Evolutionary conservation across 1,140 invertebrate genomes (phyloP), one percentile per base, ranked within the genome.

Genomic region (Rhopalosiphum maidis): DNA sequence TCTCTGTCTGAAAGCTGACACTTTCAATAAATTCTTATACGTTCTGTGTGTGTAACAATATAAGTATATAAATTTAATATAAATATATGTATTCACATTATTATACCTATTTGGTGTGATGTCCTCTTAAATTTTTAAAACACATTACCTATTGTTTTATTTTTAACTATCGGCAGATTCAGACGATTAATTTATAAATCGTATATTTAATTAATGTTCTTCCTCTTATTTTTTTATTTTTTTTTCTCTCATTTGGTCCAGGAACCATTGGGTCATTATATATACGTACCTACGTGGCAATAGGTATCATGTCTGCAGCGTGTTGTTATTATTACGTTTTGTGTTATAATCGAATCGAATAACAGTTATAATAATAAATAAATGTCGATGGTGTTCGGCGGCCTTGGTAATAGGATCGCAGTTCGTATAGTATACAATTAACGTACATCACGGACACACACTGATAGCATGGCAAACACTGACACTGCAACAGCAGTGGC

Each of bases 341-440:
- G 18, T 15, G 35, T 37, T 23, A 35, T 83, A 83, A 83, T 83
- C 21, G 35, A 83, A 37, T 83, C 77, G 22, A 21, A 23, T 37
- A 37, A 83, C 35, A 23, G 77, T 83, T 23, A 83, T 83, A 83
- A 83, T 60, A 60, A 83, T 83, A 83, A 82, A 82, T 82, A 60
- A 68, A 68, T 30, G n/a, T 35, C 35, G 18, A 83, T 35, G n/a
- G 35, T 82, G 35, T 82, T 37, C 77, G 77, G 77, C 21, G 35
- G 77, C 35, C n/a, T 37, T 23, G 77, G 21, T 37, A 83, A 23
- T 83, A 22, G 83, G 25, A 85, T 37, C 41, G 37, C 30, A 25
- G 35, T 41, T 3, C 22, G 35, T 85, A 11, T 22, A 23, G n/a
- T 85, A 85, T 41, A 85, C 41, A 25, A 85, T 25, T 41, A 86